These are phyloP conservation scores for Euclidia mi DNA, from an alignment of 2,888 invertebrate genomes.

Conservation along the genomic window DNA sequence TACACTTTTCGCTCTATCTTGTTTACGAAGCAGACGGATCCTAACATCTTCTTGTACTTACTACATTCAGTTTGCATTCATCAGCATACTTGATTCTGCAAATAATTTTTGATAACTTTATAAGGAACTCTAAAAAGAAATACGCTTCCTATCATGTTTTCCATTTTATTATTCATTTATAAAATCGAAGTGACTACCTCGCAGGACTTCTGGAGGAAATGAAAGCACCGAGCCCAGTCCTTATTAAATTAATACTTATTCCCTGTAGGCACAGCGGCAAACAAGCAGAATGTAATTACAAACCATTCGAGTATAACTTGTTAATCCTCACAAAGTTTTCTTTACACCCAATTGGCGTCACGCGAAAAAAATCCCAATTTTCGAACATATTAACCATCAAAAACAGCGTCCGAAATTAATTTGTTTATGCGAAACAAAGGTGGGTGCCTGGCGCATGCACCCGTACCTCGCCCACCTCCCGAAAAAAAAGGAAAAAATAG, in stretches of 20 bases:
- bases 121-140: too few species aligned
- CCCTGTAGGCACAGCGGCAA: conserved; percentile 5
- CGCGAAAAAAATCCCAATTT: conserved; percentile 71
- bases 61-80: too few species aligned
- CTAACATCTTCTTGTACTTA: too few species aligned
- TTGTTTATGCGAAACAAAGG: conserved; percentile 90
- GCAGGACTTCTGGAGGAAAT: too few species aligned
- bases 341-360: conserved; percentile 54
- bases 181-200: too few species aligned
- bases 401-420: conserved; percentile 90
- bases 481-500: conserved; percentile 83
- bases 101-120: too few species aligned
- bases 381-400: conserved; percentile 88
- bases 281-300: conserved; percentile 17
- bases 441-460: conserved; percentile 88
- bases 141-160: too few species aligned
- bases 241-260: conserved; percentile 4
- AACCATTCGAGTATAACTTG: conserved; percentile 19
- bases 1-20: background rate
- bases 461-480: conserved; percentile 87
- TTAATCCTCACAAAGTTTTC: conserved; percentile 47
- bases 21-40: background rate
- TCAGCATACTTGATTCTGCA: too few species aligned
- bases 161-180: too few species aligned
- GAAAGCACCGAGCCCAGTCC: too few species aligned